Percentiles rank a stretch among this genome's conserved stretches.
phyloP scores from a whole-genome alignment of 1,140 invertebrate genomes.

The Lordiphosa collinella region DNA sequence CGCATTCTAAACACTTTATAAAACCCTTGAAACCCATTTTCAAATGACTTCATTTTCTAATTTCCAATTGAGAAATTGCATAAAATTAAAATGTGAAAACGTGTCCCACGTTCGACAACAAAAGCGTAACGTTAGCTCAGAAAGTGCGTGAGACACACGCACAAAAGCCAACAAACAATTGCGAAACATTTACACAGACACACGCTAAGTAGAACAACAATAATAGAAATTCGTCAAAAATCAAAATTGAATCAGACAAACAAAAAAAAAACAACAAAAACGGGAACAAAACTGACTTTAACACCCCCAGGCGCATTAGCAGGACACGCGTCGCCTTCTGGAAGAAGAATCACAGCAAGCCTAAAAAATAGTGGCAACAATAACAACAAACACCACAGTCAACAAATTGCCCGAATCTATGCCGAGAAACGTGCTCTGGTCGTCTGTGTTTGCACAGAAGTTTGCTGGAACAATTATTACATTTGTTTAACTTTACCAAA shows the following conservation, averaged over 20 bases:
- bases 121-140: conserved; percentile 22
- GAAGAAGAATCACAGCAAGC: conserved; percentile 58
- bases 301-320: conserved; percentile 67
- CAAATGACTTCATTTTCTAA: conserved; percentile 73
- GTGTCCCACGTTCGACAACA: conserved; percentile 31
- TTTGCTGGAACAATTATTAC: conserved; percentile 74
- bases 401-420: conserved; percentile 70
- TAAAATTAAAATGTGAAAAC: conserved; percentile 58
- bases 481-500: conserved; percentile 67
- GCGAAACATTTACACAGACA: conserved; percentile 69
- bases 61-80: conserved; percentile 66
- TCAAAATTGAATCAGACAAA: conserved; percentile 71
- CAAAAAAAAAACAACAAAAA: conserved; percentile 22
- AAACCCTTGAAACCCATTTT: conserved; percentile 47
- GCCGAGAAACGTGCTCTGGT: conserved; percentile 30
- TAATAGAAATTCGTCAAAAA: conserved; percentile 67
- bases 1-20: conserved; percentile 26
- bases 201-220: conserved; percentile 36
- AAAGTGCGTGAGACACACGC: conserved; percentile 62
- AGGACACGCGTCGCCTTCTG: conserved; percentile 48
- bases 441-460: conserved; percentile 64
- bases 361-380: conserved; percentile 62
- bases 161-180: conserved; percentile 74
- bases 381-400: conserved; percentile 54
- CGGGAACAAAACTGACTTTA: conserved; percentile 53